Evolutionary conservation across 1,140 invertebrate species (phyloP), one percentile per base, ranked within the genome.

Genomic region (Cecropterus lyciades): DNA sequence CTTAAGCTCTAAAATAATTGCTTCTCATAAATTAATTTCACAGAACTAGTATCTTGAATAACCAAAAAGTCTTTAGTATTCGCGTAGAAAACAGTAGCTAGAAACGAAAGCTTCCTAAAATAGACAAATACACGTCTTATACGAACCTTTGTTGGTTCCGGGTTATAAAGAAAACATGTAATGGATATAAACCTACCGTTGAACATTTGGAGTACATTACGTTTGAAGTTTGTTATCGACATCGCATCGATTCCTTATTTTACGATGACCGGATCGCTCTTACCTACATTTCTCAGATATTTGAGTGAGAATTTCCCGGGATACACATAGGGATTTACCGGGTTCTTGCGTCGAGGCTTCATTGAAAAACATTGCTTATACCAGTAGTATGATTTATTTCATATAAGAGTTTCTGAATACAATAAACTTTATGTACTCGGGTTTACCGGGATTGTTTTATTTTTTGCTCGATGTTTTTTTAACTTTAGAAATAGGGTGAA

Each of bases 141-240:
- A 10, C 10, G 27, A 52, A 37, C 14, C 8, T 13, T 40, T 40
- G 30, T 33, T 9, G 30, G 30, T 40, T n/a, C n/a, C 9, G 10
- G 7, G 37, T n/a, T n/a, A 60, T 48, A 37, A 60, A 49, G 24
- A 20, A 49, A 48, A 46, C 42, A 30, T 49, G 9, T 60, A 60
- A 49, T 49, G 45, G 57, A 60, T 37, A 60, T n/a, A n/a, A 59
- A 59, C 20, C 13, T 46, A 30, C 20, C 8, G 33, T 60, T 13
- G 14, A 20, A 46, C 20, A 43, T 57, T 43, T 30, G 56, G 43
- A 59, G 43, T 9, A 48, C 43, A 46, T 59, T 59, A 30, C 43
- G 30, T 51, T 62, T 62, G 45, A 62, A 62, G 59, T 62, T 62
- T 51, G 45, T n/a, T 62, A 62, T 62, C 59, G 59, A 51, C 16